Base-by-base conservation (phyloP, 2,888 invertebrate species). In the Amphipyra berbera region DNA sequence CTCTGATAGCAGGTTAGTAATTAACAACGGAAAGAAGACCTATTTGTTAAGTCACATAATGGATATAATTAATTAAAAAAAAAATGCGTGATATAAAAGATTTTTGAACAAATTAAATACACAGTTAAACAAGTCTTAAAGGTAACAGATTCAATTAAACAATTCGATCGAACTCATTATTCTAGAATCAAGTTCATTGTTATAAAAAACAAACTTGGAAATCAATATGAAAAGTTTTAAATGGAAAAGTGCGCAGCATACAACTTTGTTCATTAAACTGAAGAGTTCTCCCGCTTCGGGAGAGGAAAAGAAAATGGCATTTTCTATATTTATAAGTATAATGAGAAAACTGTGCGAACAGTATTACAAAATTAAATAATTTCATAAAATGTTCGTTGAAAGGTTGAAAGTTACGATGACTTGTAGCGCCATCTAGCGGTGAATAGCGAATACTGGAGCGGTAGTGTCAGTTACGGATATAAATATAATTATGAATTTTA, bases 211-310 rank as follows among this genome's bases (percentile, higher is more conserved):
- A 82, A 90, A 90, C 83, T 91, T 90, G 78, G 80, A 82, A 89
- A 88, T 88, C 89, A 88, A 90, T 88, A 88, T 82, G 83, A 82
- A 79, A 92, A 92, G 84, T 92, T 91, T 88, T 90, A 90, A 93
- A 93, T 91, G 91, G 90, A 91, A 92, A 92, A 91, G 88, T 90
- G 85, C 79, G 83, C 78, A 81, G 83, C 82, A 82, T 76, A 84
- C 83, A 92, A 92, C 90, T 92, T 91, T 88, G 87, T 92, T 92
- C 91, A 92, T 92, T 93, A 93, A 91, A 89, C 86, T 87, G 88
- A 84, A 83, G 88, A 90, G 87, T 87, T 85, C 72, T 76, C 7
- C 81, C 79, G 76, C 79, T 79, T 71, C 76, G 81, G 73, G 77
- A 82, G 82, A 79, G 82, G 85, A 86, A 86, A 82, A 81, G 81